Base-by-base conservation (phyloP, 2,797 vertebrate genomes). In the Fratercula arctica region DNA sequence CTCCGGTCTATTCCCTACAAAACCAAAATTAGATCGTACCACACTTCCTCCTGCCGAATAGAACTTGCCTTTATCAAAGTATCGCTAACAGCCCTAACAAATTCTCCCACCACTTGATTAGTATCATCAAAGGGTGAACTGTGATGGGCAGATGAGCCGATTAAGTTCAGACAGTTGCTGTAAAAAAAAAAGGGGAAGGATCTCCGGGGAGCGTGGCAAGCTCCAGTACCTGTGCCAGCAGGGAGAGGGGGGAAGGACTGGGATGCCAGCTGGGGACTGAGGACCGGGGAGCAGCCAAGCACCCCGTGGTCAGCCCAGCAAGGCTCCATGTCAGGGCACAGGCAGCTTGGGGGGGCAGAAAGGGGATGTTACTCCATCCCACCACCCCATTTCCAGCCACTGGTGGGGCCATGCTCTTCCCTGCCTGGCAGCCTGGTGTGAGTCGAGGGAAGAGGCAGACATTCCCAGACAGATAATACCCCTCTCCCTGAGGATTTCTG, bases 151-250 rank as follows among this genome's bases (percentile, higher is more conserved):
- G 67, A 92, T 17, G 43, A 93, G 60, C 17, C 1, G 3, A 82
- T 59, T 48, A 64, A n/a, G 19, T 78, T 81, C 69, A 88, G 51
- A 61, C 2, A 61, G 53, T 10, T 72, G 23, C 18, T 11, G 0
- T 1, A 39, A 53, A 41, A 41, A 59, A 46, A 31, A 45, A 21
- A 23, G 6, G 9, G 12, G 37, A 60, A 59, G 48, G 53, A 33
- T 84, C 11, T 18, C 2, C 0, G 9, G 11, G 20, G 3, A 43
- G 16, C 11, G 6, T 2, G 37, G 56, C 39, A 73, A 1, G 1
- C 5, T 54, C 37, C 2, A 0, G 26, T 46, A 61, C 8, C 35
- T 78, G 28, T 33, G 69, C 29, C 48, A 70, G 28, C 23, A 77
- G 31, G 33, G 28, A 85, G 17, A 46, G 17, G 0, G 2, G 39